Evolutionary conservation across 2,113 vertebrate genomes (phyloP), one percentile per base, ranked within the genome.

Genomic region (Tylochromis polylepis): DNA sequence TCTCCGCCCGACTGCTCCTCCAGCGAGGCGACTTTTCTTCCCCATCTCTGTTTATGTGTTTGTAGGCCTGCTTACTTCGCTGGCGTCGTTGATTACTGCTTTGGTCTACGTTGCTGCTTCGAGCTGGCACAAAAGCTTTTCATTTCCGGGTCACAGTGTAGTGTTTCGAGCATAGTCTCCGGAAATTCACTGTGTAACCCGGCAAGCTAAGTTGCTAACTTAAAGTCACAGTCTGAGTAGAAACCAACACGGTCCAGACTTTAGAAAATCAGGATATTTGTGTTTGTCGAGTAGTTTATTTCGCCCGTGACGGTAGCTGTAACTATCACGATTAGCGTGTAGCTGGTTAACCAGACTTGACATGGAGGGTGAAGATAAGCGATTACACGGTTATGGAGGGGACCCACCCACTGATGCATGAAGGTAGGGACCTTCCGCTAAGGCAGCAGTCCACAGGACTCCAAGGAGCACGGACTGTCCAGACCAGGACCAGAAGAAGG

Each of bases 11-110:
- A 92, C 97, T 8, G 97, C 94, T 12, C 96, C 97, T 86, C 97
- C 97, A 11, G 97, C 96, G 84, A 97, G 95, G 81, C 98, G 97
- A 96, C 96, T 97, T 95, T 96, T 96, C 93, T 96, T 97, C 53
- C 96, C 96, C 96, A 96, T 97, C 34, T 5, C 82, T 38, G 84
- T 3, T 24, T 16, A n/a, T 75, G 16, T 11, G 27, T 29, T 41
- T 8, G 22, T 3, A 2, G 87, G 81, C 88, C 91, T 90, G 27
- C 41, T 83, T 20, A 49, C 58, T 29, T 75, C 29, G 2, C 55
- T 51, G 55, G 67, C 51, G 89, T 82, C 70, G 55, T n/a, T 46
- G 38, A 38, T 20, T 10, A 82, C 82, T 6, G 70, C 59, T 67
- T 41, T 11, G 22, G 18, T 16, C 84, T 6, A 24, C 43, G 5